Conservation (phyloP, 2,797 vertebrate species). For the Crocidura indochinensis region DNA sequence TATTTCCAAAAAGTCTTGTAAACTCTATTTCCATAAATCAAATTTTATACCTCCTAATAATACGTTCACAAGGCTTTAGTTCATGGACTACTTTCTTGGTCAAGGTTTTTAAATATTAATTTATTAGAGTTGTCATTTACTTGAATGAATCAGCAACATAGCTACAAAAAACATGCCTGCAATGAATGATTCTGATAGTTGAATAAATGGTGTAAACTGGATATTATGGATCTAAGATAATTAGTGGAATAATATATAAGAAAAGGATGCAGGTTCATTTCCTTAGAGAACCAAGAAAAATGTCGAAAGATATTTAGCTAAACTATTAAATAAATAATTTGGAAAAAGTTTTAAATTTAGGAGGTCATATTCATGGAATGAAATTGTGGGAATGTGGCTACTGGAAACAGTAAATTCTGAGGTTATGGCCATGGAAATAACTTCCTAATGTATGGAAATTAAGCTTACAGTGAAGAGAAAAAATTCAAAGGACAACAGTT, state of each 20-base stretch:
- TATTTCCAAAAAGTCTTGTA: not conserved
- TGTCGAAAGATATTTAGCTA: not conserved
- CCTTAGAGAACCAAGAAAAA: not conserved
- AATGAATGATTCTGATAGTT: not conserved
- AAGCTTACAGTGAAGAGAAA: too few species aligned
- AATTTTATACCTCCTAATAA: not conserved
- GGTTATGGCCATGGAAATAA: too few species aligned
- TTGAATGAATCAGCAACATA: not conserved
- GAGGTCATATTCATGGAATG: too few species aligned
- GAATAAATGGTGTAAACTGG: not conserved
- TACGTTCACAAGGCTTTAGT: not conserved
- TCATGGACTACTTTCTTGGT: not conserved
- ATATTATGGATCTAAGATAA: not conserved
- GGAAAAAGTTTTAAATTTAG: too few species aligned
- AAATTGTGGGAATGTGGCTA: too few species aligned
- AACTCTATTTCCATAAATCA: conserved; percentile 37
- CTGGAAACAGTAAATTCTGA: too few species aligned
- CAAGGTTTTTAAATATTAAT: conserved; percentile 17
- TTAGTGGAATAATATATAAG: not conserved
- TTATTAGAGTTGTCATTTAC: not conserved
- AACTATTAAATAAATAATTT: too few species aligned
- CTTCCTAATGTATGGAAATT: too few species aligned
- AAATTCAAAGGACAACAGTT: too few species aligned
- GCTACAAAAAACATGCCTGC: not conserved
- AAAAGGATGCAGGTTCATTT: not conserved